Evolutionary conservation across 2,797 vertebrate genomes (phyloP).

Genomic region (Clarias pachynema): DNA sequence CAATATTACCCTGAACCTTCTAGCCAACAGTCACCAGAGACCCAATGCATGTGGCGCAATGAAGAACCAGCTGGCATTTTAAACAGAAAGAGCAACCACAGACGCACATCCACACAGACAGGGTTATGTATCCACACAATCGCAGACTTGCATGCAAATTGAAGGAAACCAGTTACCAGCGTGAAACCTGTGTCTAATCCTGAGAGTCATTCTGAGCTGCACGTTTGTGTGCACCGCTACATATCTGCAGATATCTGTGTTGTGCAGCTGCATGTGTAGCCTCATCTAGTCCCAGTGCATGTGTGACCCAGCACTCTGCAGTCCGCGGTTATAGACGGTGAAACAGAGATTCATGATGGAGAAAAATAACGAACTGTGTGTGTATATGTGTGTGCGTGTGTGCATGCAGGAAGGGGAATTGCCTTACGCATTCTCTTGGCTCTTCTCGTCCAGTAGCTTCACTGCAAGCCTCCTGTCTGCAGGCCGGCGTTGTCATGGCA

Average conservation of each 20-base stretch:
- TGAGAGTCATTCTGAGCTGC: constrained; percentile 59
- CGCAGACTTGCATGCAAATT: constrained; percentile 49
- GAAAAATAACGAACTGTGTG: constrained; percentile 19
- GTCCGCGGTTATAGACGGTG: constrained; percentile 6
- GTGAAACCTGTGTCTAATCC: constrained; percentile 63
- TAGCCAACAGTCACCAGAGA: constrained; percentile 38
- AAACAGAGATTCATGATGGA: constrained; percentile 21
- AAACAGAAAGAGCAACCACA: constrained; percentile 30
- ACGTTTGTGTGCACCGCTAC: constrained; percentile 54
- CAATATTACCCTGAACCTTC: constrained; percentile 46
- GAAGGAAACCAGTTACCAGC: constrained; percentile 60
- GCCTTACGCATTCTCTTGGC: constrained; percentile 79
- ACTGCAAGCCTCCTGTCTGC: constrained; percentile 74
- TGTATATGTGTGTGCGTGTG: constrained; percentile 6
- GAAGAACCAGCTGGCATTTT: constrained; percentile 36
- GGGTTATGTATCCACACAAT: constrained; percentile 12
- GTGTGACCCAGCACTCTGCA: constrained; percentile 38
- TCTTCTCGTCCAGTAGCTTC: constrained; percentile 66
- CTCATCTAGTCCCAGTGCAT: constrained; percentile 58
- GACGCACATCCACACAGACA: constrained; percentile 17
- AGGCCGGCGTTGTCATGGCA: constrained; percentile 83
- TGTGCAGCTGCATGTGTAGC: constrained; percentile 41
- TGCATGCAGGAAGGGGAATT: constrained; percentile 35
- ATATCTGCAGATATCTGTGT: constrained; percentile 57
- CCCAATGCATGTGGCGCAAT: constrained; percentile 35